These are phyloP conservation scores for Heliconius ethilla DNA, from an alignment of 2,888 invertebrate species.

Conservation along the genomic window DNA sequence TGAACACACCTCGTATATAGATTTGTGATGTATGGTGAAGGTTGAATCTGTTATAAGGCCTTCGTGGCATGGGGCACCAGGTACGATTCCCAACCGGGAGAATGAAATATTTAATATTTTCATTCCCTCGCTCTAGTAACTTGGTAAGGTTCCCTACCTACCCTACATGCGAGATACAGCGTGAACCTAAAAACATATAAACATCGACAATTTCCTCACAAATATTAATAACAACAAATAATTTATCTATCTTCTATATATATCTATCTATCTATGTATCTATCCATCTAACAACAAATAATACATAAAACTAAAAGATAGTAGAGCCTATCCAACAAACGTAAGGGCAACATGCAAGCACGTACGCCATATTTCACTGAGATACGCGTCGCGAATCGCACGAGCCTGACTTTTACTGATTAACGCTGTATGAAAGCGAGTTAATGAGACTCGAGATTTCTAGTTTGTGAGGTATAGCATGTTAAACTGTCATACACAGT, in stretches of 20 bases:
- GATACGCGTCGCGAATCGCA: constrained; percentile 46
- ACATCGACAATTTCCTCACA: background rate
- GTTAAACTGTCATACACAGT: background rate
- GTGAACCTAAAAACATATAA: background rate
- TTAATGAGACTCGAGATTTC: constrained; percentile 47
- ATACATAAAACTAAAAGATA: background rate
- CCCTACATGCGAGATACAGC: too few relatives aligned
- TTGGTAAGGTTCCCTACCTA: background rate
- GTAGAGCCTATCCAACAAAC: constrained; percentile 6
- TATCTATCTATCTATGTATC: too few relatives aligned
- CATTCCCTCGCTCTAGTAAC: background rate
- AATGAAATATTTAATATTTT: background rate
- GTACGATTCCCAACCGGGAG: background rate
- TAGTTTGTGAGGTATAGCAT: constrained; percentile 25
- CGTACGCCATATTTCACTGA: constrained; percentile 49
- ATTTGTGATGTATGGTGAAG: background rate
- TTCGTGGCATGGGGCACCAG: background rate
- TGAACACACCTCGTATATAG: background rate
- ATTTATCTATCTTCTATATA: too few relatives aligned
- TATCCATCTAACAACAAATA: background rate
- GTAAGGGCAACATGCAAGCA: constrained; percentile 41
- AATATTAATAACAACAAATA: background rate
- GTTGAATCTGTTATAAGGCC: too few relatives aligned
- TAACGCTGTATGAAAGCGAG: constrained; percentile 48
- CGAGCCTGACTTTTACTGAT: constrained; percentile 48